phyloP scores from a whole-genome alignment of 2,797 vertebrate genomes.

The Prunella strophiata region DNA sequence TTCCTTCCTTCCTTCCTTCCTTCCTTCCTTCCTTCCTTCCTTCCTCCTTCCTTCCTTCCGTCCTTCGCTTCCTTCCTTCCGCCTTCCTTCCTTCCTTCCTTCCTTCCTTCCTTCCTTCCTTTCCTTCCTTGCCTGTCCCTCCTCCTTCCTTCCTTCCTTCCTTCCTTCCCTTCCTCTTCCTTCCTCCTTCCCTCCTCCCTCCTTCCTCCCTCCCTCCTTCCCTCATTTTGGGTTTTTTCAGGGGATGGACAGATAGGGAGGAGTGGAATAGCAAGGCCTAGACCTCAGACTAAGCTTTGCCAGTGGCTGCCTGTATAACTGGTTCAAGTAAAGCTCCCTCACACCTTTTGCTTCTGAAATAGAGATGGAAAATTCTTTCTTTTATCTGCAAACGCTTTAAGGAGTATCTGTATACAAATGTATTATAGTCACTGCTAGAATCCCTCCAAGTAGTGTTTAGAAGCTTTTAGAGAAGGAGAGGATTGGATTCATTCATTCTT shows the following conservation, averaged over 20 bases:
- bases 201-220: too few relatives aligned
- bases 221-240: not conserved
- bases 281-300: not conserved
- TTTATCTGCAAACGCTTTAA: not conserved
- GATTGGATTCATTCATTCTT: constrained; percentile 11
- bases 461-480: not conserved
- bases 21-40: too few relatives aligned
- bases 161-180: not conserved
- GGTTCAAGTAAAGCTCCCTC: not conserved
- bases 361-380: not conserved
- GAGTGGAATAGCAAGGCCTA: not conserved
- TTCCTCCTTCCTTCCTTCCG: not conserved
- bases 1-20: too few relatives aligned
- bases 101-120: too few relatives aligned
- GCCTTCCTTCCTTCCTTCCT: too few relatives aligned
- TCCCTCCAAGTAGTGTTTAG: not conserved
- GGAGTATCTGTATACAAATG: not conserved
- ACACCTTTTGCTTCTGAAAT: not conserved
- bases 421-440: not conserved
- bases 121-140: too few relatives aligned
- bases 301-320: not conserved
- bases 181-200: too few relatives aligned
- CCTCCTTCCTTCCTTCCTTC: not conserved
- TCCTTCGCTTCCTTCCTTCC: too few relatives aligned
- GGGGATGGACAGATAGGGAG: not conserved